Evolutionary conservation across 2,797 vertebrate genomes (phyloP).

Genomic region (Anableps anableps): DNA sequence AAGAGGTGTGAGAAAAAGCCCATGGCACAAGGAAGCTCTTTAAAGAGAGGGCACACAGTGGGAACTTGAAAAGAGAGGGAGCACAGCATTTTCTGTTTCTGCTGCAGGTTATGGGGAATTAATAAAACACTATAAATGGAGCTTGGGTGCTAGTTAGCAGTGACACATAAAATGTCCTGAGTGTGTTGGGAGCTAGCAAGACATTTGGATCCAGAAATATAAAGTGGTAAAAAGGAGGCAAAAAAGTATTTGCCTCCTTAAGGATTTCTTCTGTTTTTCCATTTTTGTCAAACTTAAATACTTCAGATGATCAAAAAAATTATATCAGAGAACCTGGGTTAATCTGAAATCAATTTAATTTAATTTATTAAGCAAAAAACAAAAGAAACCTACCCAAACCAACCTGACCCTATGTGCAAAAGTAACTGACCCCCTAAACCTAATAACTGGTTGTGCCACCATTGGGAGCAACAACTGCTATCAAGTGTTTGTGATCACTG

Average conservation of each 20-base stretch:
- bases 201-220: slow-evolving; percentile 29
- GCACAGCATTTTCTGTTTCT: slow-evolving; percentile 18
- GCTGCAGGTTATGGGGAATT: slow-evolving; percentile 41
- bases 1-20: slow-evolving; percentile 46
- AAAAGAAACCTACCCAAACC: background rate
- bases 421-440: background rate
- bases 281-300: background rate
- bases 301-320: background rate
- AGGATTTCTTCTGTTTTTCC: background rate
- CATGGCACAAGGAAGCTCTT: slow-evolving; percentile 22
- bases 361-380: background rate
- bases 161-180: slow-evolving; percentile 3
- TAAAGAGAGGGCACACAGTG: slow-evolving; percentile 13
- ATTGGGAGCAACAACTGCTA: background rate
- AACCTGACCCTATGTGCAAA: background rate
- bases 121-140: slow-evolving; percentile 32
- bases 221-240: background rate
- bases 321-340: background rate
- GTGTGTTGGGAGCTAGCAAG: slow-evolving; percentile 13
- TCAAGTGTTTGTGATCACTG: background rate
- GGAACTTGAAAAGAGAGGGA: slow-evolving; percentile 26
- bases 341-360: background rate
- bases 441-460: background rate
- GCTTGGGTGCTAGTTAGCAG: slow-evolving; percentile 28
- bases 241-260: background rate